These are phyloP conservation scores for Leptodirus hochenwartii DNA, from an alignment of 2,888 invertebrate genomes.

Conservation along the genomic window DNA sequence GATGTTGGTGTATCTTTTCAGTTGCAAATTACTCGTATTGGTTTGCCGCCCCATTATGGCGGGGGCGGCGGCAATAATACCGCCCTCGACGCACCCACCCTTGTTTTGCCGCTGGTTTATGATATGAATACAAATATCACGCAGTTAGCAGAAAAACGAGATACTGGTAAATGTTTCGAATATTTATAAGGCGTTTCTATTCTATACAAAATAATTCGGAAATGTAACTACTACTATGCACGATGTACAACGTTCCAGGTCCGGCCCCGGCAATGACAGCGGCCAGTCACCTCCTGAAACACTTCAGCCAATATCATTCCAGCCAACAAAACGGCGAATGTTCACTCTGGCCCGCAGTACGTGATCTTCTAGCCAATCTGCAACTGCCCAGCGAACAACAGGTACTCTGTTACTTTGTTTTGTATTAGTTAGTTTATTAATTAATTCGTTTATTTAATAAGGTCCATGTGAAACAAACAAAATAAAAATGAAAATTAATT, in stretches of 20 bases:
- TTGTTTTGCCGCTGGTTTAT: slow-evolving; percentile 80
- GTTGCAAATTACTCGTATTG: slow-evolving; percentile 58
- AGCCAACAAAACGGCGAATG: slow-evolving; percentile 67
- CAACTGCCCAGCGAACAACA: slow-evolving; percentile 59
- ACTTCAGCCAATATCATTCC: slow-evolving; percentile 56
- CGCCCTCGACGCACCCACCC: slow-evolving; percentile 50
- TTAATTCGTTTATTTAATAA: too few relatives aligned
- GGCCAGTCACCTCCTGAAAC: slow-evolving; percentile 43
- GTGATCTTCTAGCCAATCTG: slow-evolving; percentile 73
- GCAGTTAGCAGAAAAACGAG: slow-evolving; percentile 69
- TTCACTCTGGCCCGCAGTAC: slow-evolving; percentile 78
- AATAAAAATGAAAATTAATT: too few relatives aligned
- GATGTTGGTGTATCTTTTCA: slow-evolving; percentile 21
- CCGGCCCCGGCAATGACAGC: slow-evolving; percentile 40
- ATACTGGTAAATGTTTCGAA: too few relatives aligned
- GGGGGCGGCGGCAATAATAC: slow-evolving; percentile 35
- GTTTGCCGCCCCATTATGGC: too few relatives aligned
- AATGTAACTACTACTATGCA: too few relatives aligned
- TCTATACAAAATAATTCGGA: too few relatives aligned
- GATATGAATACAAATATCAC: slow-evolving; percentile 75
- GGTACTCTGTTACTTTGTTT: too few relatives aligned
- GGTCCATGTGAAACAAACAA: too few relatives aligned
- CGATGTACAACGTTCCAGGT: too few relatives aligned
- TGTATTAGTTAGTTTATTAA: too few relatives aligned
- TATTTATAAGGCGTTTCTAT: too few relatives aligned